Base-by-base conservation (phyloP, 2,888 invertebrate species). In the Teinopalpus imperialis region DNA sequence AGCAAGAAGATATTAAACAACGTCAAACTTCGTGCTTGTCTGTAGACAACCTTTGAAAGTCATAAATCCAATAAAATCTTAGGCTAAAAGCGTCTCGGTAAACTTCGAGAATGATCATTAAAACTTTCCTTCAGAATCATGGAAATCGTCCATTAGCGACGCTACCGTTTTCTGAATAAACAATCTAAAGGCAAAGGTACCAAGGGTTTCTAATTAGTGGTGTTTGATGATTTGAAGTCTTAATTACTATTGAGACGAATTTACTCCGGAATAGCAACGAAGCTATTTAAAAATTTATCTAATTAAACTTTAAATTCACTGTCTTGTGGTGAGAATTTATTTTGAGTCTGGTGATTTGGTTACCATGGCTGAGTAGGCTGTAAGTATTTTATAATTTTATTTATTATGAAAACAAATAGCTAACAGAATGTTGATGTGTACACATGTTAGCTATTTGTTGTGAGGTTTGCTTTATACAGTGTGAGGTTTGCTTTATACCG, bases 101-200 rank as follows among this genome's bases (percentile, higher is more conserved):
- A 62, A 61, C 54, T 64, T 61, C 53, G 53, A 55, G 65, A 65
- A 62, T 59, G 63, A 59, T 68, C 63, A 63, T 68, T 66, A 68
- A 65, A 66, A 68, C 61, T 66, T 66, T 59, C 53, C 53, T 57
- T 61, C 57, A 61, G 60, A 63, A 59, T 64, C 57, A 58, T 56
- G 60, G 54, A 65, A 64, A 63, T 68, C 58, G 63, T 59, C 62
- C 61, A 63, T 65, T 63, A 65, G 52, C 51, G 53, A 49, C 47
- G 51, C 53, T 53, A 48, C 54, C 54, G 56, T 55, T 53, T 56
- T 54, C 53, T 52, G 48, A 43, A 54, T 53, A 63, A 62, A 63
- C 58, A 62, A 55, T 49, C 56, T 49, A 43, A 47, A 49, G 53
- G 23, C 29, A 46, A 18, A 29, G 29, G 21, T 5, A 40, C 27